Base-by-base conservation (phyloP, 2,888 invertebrate genomes). In the Epistrophe grossulariae region DNA sequence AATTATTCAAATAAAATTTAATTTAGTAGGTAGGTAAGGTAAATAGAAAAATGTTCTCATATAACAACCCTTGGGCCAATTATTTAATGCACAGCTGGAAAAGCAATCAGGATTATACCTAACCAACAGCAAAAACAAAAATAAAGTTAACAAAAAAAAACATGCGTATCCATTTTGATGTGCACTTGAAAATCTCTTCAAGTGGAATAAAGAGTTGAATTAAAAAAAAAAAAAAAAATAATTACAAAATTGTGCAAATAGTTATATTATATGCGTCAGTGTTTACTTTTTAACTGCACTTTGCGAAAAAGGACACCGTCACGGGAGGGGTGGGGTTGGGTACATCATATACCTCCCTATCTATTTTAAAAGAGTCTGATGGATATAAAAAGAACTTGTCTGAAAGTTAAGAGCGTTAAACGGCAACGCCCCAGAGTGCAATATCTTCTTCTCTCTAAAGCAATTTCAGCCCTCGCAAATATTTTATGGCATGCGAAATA, bases 241-340 rank as follows among this genome's bases (percentile, higher is more conserved):
- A 78, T 78, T 62, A 66, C 43, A 64, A 64, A 43, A 59, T 62
- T 40, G 62, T 43, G 64, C 76, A 87, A 87, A 87, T 70, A 70
- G 70, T 70, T 83, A 35, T 35, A 55, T 62, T 35, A 55, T 62
- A 83, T 76, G 24, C 24, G 43, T 64, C 40, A 87, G 70, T 87
- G 83, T 87, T 87, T 87, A 79, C 76, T 55, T 76, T 79, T 38
- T 19, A 74, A 59, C 50, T 68, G 62, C 62, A 78, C 72, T 50
- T 68, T 68, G 15, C n/a, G 19, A 68, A 78, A 64, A 59, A 70
- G 64, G 74, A 74, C 40, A 57, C 66, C 71, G 31, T 40, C 24
- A 24, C 11, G 50, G 5, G 50, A 2, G 2, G 2, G 10, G 31
- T 24, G 35, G 24, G 52, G 5, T 7, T 0, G 2, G 8, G 10